Conservation (phyloP, 2,113 vertebrate species). For the Neolamprologus hecqui region DNA sequence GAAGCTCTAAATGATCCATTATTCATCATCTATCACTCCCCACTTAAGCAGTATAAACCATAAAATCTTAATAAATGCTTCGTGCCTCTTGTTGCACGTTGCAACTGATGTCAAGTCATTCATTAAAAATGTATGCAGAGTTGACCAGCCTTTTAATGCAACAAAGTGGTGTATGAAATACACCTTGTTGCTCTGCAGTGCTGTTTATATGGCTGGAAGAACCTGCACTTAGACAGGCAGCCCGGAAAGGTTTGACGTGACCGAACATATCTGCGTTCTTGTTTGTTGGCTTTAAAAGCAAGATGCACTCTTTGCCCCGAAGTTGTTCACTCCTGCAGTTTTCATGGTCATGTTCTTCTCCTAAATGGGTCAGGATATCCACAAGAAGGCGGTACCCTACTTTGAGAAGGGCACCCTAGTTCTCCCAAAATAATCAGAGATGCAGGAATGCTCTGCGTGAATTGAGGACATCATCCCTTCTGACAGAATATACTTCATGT, state of each 20-base stretch:
- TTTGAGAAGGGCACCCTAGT: constrained; percentile 42
- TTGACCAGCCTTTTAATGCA: constrained; percentile 32
- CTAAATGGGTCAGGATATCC: constrained; percentile 54
- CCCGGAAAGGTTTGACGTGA: background rate
- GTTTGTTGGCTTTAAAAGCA: background rate
- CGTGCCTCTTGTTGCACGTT: background rate
- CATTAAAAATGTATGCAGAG: constrained; percentile 45
- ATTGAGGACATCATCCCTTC: constrained; percentile 16
- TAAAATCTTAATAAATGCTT: constrained; percentile 37
- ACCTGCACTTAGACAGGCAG: background rate
- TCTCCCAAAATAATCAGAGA: constrained; percentile 39
- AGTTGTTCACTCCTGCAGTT: background rate
- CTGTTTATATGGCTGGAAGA: background rate
- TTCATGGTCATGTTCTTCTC: background rate
- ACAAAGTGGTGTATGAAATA: background rate
- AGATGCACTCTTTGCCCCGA: background rate
- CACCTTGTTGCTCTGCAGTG: background rate
- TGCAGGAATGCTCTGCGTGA: background rate
- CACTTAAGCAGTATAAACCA: constrained; percentile 13
- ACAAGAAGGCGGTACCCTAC: constrained; percentile 36
- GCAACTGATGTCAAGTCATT: constrained; percentile 15
- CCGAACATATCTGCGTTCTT: background rate
- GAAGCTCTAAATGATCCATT: background rate
- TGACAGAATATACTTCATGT: background rate
- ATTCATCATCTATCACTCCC: constrained; percentile 17